Conservation (phyloP, 2,888 invertebrate species). For the Erebia aethiops region DNA sequence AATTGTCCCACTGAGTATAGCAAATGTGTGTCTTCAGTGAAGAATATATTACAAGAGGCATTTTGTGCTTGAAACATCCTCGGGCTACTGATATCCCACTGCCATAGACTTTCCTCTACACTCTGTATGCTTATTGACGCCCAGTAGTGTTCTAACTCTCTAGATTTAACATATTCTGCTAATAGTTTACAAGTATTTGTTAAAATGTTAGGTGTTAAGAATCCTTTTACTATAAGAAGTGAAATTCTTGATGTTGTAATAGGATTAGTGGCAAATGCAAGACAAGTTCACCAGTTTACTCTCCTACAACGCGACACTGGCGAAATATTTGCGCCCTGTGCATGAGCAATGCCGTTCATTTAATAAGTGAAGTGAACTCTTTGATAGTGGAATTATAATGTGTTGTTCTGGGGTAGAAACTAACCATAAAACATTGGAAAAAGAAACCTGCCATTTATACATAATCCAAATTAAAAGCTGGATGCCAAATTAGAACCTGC, state of each 20-base stretch:
- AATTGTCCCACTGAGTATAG: slow-evolving; percentile 66
- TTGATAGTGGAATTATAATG: no score
- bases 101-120: slow-evolving; percentile 63
- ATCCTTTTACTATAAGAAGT: slow-evolving; percentile 61
- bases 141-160: slow-evolving; percentile 64
- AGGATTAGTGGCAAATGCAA: slow-evolving; percentile 40
- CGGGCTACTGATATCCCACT: slow-evolving; percentile 56
- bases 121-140: slow-evolving; percentile 65
- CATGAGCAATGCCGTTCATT: no score
- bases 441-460: no score
- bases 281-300: no score
- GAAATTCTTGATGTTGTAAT: slow-evolving; percentile 62
- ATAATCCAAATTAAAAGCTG: no score
- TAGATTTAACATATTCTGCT: slow-evolving; percentile 52
- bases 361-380: no score
- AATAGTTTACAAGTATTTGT: slow-evolving; percentile 52
- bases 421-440: no score
- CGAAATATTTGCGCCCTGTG: no score
- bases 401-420: no score
- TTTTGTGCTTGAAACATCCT: slow-evolving; percentile 68
- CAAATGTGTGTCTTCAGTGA: slow-evolving; percentile 51
- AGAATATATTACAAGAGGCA: slow-evolving; percentile 63
- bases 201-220: slow-evolving; percentile 57
- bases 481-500: no score
- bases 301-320: no score